These are phyloP conservation scores for Sardina pilchardus DNA, from an alignment of 2,113 vertebrate genomes.

Conservation along the genomic window DNA sequence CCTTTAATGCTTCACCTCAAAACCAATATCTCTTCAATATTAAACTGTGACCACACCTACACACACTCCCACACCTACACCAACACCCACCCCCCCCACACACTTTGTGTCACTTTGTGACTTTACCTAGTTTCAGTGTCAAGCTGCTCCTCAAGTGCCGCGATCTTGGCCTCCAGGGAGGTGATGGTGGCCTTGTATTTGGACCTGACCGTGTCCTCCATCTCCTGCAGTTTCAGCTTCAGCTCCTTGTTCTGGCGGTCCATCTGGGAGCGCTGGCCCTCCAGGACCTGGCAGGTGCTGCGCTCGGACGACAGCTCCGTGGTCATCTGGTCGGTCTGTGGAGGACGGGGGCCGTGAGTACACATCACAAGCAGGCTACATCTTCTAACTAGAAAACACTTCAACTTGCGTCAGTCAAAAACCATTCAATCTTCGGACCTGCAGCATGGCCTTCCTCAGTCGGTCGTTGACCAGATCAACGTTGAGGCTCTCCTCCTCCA, in stretches of 20 bases:
- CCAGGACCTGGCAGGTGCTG: slow-evolving; percentile 83
- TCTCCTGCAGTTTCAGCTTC: slow-evolving; percentile 89
- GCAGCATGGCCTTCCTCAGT: slow-evolving; percentile 61
- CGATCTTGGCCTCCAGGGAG: slow-evolving; percentile 86
- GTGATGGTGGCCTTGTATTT: slow-evolving; percentile 87
- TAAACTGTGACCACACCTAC: neutral
- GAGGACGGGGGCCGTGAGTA: neutral
- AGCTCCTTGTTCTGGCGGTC: slow-evolving; percentile 96
- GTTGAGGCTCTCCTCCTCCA: slow-evolving; percentile 92
- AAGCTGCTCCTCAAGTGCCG: slow-evolving; percentile 89
- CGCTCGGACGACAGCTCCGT: slow-evolving; percentile 85
- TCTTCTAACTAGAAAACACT: neutral
- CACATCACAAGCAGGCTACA: neutral
- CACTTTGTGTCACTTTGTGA: neutral
- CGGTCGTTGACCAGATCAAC: slow-evolving; percentile 86
- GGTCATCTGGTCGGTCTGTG: slow-evolving; percentile 73
- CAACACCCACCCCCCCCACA: no score
- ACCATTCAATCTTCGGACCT: slow-evolving; percentile 57
- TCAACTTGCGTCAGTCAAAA: neutral
- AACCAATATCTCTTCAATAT: neutral
- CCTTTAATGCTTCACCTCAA: neutral
- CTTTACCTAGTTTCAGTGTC: slow-evolving; percentile 87
- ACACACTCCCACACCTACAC: no score
- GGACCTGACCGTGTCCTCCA: slow-evolving; percentile 83
- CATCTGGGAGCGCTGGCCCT: slow-evolving; percentile 85